Evolutionary conservation across 2,113 vertebrate species (phyloP), one percentile per base, ranked within the genome.

Genomic region (Aythya baeri): DNA sequence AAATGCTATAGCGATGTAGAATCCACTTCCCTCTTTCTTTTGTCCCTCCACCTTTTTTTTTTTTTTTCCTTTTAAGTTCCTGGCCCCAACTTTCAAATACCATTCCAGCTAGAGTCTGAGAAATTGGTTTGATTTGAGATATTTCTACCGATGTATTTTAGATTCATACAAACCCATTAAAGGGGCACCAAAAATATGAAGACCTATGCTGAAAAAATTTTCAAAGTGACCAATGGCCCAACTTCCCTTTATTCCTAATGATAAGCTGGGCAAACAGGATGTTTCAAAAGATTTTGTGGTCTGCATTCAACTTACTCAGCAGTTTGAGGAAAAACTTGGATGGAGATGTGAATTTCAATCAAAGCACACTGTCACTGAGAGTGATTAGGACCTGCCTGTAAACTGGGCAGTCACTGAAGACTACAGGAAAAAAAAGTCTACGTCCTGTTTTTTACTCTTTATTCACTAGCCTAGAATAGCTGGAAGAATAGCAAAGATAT

Each of bases 401-500:
- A 67, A 38, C 3, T 14, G 8, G 50, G 18, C 8, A 31, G 34
- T 44, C 58, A 82, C 17, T 17, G 75, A 86, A 85, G 75, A 61
- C 44, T 80, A 84, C 13, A 71, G 31, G 41, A 41, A 41, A 55
- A 90, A 27, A 26, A 52, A 61, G 12, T 9, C 16, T 46, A 13
- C 4, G 11, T 76, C 89, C 83, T 94, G 91, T 82, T 88, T 88
- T 91, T 82, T 85, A 91, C 79, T 90, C 70, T 86, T 93, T 76
- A 46, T 90, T 91, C 84, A 93, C 78, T 63, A 89, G n/a, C 73
- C 1, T 2, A 78, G 63, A 94, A 94, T 83, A 92, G 72, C 36
- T 90, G 38, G 59, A 91, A 89, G 59, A 91, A 93, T 67, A 93
- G 54, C 85, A 74, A 57, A 88, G 50, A 41, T 75, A 83, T 78